phyloP scores from a whole-genome alignment of 2,888 invertebrate genomes.

The Tipula confusa region DNA sequence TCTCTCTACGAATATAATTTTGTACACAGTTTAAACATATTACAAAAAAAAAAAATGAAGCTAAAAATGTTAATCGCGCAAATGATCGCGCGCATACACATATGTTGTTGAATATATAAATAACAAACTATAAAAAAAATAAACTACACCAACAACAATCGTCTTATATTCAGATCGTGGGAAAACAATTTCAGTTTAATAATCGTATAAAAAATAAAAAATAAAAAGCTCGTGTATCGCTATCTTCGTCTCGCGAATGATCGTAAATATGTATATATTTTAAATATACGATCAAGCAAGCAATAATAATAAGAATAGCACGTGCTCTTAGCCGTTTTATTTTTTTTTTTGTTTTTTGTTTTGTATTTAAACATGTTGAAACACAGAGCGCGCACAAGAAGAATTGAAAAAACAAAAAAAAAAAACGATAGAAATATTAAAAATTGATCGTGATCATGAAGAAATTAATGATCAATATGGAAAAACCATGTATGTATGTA shows the following conservation, averaged over 20 bases:
- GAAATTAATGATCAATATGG: slow-evolving; percentile 20
- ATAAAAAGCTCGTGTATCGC: slow-evolving; percentile 25
- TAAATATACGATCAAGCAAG: not conserved
- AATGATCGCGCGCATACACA: slow-evolving; percentile 25
- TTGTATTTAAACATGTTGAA: not conserved
- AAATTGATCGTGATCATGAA: slow-evolving; percentile 25
- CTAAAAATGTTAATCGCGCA: slow-evolving; percentile 12
- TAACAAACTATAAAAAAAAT: not conserved
- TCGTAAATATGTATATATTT: not conserved
- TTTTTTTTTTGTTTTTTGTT: not conserved
- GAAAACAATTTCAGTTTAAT: slow-evolving; percentile 16
- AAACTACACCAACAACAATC: not conserved
- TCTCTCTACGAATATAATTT: not conserved
- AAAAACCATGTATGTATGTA: not conserved
- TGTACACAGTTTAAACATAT: not conserved
- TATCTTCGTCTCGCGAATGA: not conserved
- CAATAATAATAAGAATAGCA: slow-evolving; percentile 20
- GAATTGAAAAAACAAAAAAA: not conserved
- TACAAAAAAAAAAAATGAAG: not conserved
- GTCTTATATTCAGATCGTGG: slow-evolving; percentile 9
- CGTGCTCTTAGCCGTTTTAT: not conserved
- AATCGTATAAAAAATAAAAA: not conserved
- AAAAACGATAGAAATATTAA: slow-evolving; percentile 15
- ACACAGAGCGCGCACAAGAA: slow-evolving; percentile 16
- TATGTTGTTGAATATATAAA: slow-evolving; percentile 12